A percentile compares a stretch with the other conserved stretches of the same genome.
These are phyloP conservation scores for Nannoperca australis DNA, from an alignment of 2,797 vertebrate genomes.

Conservation along the genomic window DNA sequence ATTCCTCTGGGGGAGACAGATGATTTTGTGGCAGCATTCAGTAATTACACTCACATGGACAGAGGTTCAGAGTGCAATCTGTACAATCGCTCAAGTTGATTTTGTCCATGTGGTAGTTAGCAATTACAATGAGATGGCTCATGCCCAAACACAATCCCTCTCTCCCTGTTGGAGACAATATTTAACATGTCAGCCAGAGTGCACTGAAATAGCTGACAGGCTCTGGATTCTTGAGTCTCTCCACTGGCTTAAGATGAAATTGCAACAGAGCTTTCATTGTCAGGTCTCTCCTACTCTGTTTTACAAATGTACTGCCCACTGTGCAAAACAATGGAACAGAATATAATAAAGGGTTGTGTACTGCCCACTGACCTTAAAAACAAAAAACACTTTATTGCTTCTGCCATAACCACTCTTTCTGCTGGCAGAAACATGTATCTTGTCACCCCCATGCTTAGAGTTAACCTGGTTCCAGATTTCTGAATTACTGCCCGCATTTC, in stretches of 20 bases:
- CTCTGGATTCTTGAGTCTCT: slow-evolving; percentile 34
- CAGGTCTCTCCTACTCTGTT: slow-evolving; percentile 29
- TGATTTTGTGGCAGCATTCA: slow-evolving; percentile 30
- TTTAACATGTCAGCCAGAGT: slow-evolving; percentile 60
- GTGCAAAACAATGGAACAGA: slow-evolving; percentile 39
- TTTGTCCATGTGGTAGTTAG: slow-evolving; percentile 52
- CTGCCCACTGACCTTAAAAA: slow-evolving; percentile 27
- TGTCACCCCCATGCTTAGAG: neutral
- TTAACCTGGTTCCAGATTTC: slow-evolving; percentile 1
- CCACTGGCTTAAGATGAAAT: slow-evolving; percentile 63
- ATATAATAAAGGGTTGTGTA: slow-evolving; percentile 19
- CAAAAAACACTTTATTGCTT: neutral
- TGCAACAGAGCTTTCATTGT: slow-evolving; percentile 34
- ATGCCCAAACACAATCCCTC: slow-evolving; percentile 28
- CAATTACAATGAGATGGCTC: slow-evolving; percentile 59
- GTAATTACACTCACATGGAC: slow-evolving; percentile 42
- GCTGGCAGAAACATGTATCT: neutral
- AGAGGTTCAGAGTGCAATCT: slow-evolving; percentile 53
- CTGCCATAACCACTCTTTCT: neutral
- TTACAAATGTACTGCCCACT: slow-evolving; percentile 40
- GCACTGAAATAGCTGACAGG: slow-evolving; percentile 45
- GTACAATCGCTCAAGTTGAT: slow-evolving; percentile 42
- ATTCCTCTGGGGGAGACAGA: slow-evolving; percentile 37
- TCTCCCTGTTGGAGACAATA: slow-evolving; percentile 45
- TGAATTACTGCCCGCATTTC: neutral